Base-by-base conservation (phyloP, 2,888 invertebrate species). In the Drosophila peninsularis region DNA sequence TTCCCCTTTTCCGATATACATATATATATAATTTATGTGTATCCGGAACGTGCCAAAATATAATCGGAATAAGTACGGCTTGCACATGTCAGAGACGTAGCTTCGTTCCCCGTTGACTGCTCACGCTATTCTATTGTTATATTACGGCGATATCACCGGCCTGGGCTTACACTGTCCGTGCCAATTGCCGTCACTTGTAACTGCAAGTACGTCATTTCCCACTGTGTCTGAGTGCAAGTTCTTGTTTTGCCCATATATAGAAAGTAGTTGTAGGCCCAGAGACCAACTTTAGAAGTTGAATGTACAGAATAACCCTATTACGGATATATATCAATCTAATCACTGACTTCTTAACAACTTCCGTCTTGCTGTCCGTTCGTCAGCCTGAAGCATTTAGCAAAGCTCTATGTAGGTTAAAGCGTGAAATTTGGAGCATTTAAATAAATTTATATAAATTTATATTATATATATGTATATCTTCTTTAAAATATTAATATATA, bases 81-180 rank as follows among this genome's bases (percentile, higher is more conserved):
- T 57, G 32, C 39, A 34, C 5, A 45, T 49, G 42, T 53, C 19
- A 52, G 37, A 24, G 47, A 4, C 11, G 11, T 10, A 24, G 6
- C 27, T 63, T n/a, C 37, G 27, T 14, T 71, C 57, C 39, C 14
- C 21, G 42, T 14, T 14, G 32, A n/a, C 36, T 24, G 62, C 47
- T 34, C 75, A 78, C 76, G 76, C 70, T 66, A 76, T 70, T 49
- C 47, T 32, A 58, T 54, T 76, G 52, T 64, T 76, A 65, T 60
- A 53, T 47, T 50, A 39, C 34, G 60, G 78, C 62, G 78, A 70
- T 70, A 70, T 76, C 76, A 34, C 78, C 57, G 49, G 30, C 19
- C 39, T 30, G 53, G 27, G 36, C 6, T n/a, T 30, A 53, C 21
- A 55, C 55, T 45, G 19, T 41, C 41, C 44, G 41, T 56, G 54